Percentiles rank a stretch among this genome's conserved stretches.
These are phyloP conservation scores for Phacellophora camtschatica DNA, from an alignment of 30 jellyfish, hydroid and myxozoan species.

Conservation along the genomic window DNA sequence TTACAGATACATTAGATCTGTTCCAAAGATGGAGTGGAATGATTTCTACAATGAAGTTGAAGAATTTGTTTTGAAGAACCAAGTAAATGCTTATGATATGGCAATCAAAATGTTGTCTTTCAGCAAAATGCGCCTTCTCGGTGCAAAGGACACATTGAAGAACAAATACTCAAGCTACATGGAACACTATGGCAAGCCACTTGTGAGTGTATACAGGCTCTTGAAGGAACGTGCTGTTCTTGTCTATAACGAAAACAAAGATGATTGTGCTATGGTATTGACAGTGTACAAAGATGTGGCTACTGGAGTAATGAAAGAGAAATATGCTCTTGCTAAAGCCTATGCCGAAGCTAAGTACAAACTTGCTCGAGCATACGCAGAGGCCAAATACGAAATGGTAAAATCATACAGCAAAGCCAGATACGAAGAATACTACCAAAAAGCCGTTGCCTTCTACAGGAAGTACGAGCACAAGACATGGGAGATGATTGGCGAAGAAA, in stretches of 20 bases:
- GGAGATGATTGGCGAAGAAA: constrained; percentile 78
- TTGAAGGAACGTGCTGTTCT: constrained; percentile 56
- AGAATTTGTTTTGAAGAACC: constrained; percentile 33
- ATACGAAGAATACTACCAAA: constrained; percentile 41
- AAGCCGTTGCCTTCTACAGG: constrained; percentile 49
- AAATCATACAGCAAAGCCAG: constrained; percentile 10
- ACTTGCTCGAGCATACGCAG: constrained; percentile 28
- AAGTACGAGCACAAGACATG: constrained; percentile 87
- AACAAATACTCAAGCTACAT: neutral
- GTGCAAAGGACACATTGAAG: constrained; percentile 20
- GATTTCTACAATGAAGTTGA: constrained; percentile 78
- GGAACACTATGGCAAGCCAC: constrained; percentile 56
- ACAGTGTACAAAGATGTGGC: constrained; percentile 65
- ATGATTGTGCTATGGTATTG: constrained; percentile 62
- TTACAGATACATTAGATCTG: constrained; percentile 55
- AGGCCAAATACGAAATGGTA: constrained; percentile 36
- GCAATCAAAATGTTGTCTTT: constrained; percentile 6
- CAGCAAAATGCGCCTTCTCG: neutral
- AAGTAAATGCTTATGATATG: constrained; percentile 26
- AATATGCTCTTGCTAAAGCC: constrained; percentile 11
- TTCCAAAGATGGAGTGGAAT: constrained; percentile 84
- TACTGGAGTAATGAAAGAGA: constrained; percentile 31
- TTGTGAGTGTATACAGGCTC: neutral
- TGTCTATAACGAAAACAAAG: constrained; percentile 72
- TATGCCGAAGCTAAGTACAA: constrained; percentile 41